Evolutionary conservation across 2,113 vertebrate species (phyloP), one percentile per base, ranked within the genome.

Genomic region (Montifringilla adamsi): DNA sequence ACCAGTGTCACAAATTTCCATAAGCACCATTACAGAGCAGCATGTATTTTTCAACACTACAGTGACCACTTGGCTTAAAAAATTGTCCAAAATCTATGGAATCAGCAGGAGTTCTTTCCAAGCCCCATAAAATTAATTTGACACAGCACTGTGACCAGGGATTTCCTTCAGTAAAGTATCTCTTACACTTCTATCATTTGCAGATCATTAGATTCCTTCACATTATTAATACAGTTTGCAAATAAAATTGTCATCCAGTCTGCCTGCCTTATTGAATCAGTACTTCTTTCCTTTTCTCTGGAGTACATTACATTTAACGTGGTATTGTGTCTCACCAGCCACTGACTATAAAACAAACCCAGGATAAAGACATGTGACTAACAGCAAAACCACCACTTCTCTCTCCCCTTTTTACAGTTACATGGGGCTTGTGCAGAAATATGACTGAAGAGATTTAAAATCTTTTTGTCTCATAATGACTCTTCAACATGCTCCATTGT

Each of bases 171-270:
- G 37, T 64, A 73, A 94, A 94, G 52, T 87, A 60, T 80, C 72
- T 64, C 89, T 92, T 91, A 87, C 58, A 41, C 69, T 81, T 83
- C 89, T 75, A 68, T 90, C 59, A 95, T 62, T 91, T 94, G 81
- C 80, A 95, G 87, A 92, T 94, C 84, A 87, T 96, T 83, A 91
- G 55, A 94, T 91, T 55, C 49, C 72, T 83, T 46, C 62, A 49
- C 83, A 84, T 86, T 84, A 96, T 84, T 95, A 95, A 93, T 59
- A 95, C 21, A 74, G 84, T 72, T 91, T 94, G 90, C 56, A 96
- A 94, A 95, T 88, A 93, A 96, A 93, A 91, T 86, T 95, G 91
- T 93, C 92, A 94, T 89, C 60, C 60, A 89, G 80, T 87, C 75
- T 69, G 41, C 44, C 63, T 81, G 77, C 66, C 46, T 87, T 90